These are phyloP conservation scores for Clusia tigrina DNA, from an alignment of 2,888 invertebrate species.

Conservation along the genomic window DNA sequence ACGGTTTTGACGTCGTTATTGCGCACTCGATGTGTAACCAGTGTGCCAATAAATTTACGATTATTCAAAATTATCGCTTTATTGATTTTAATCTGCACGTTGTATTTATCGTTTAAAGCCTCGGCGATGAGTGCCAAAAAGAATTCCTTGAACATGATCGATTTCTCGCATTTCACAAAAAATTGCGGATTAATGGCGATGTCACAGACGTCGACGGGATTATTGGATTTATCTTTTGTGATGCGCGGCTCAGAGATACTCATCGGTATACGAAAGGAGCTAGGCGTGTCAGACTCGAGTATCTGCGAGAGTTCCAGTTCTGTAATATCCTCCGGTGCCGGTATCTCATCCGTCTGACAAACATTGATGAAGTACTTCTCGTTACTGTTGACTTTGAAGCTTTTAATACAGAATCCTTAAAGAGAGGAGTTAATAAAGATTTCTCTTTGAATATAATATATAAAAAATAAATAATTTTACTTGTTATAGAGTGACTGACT, in stretches of 20 bases:
- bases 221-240: constrained; percentile 80
- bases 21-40: constrained; percentile 79
- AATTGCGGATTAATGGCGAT: constrained; percentile 83
- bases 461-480: background rate
- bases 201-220: constrained; percentile 79
- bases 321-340: constrained; percentile 75
- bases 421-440: constrained; percentile 28
- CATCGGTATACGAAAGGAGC: constrained; percentile 84
- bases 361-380: constrained; percentile 87
- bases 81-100: constrained; percentile 73
- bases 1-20: constrained; percentile 71
- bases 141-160: constrained; percentile 78
- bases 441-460: background rate
- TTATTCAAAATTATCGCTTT: constrained; percentile 76
- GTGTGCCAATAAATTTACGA: constrained; percentile 75
- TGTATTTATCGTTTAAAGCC: constrained; percentile 80
- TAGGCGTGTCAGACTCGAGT: constrained; percentile 72
- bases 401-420: constrained; percentile 82
- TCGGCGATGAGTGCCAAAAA: constrained; percentile 82
- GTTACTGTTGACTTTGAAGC: constrained; percentile 70
- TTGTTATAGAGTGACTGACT: background rate
- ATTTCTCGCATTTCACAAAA: constrained; percentile 76
- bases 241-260: constrained; percentile 84
- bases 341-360: constrained; percentile 81
- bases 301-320: constrained; percentile 76